These are phyloP conservation scores for Pseudopleuronectes americanus DNA, from an alignment of 2,797 vertebrate genomes.

Conservation along the genomic window DNA sequence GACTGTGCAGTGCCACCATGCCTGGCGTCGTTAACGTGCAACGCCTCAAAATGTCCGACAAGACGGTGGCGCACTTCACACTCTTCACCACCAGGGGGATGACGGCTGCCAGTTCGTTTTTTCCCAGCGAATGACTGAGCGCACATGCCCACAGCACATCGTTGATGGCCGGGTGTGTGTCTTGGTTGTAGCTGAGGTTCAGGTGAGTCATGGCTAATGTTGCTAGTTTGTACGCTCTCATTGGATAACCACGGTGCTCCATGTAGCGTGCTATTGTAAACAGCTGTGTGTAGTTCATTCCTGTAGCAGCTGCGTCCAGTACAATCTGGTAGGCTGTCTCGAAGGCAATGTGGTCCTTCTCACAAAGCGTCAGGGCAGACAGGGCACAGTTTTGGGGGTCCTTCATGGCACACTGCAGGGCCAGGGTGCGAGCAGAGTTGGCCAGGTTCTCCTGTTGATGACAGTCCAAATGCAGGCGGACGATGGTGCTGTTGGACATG, in stretches of 20 bases:
- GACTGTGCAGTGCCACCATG: conserved; percentile 93
- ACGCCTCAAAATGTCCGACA: conserved; percentile 96
- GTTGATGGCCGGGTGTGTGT: conserved; percentile 99
- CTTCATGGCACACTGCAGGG: conserved; percentile 98
- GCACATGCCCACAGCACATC: conserved; percentile 98
- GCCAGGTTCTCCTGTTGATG: conserved; percentile 97
- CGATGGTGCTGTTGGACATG: conserved; percentile 96
- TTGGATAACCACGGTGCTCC: conserved; percentile 97
- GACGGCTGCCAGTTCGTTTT: conserved; percentile 95
- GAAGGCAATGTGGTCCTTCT: conserved; percentile 99
- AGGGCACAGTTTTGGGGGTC: conserved; percentile 98
- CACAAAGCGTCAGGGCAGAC: conserved; percentile 96
- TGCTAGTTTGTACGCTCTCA: conserved; percentile 97
- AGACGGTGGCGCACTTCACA: conserved; percentile 98
- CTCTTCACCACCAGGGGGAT: conserved; percentile 99
- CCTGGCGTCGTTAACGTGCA: conserved; percentile 97
- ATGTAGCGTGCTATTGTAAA: conserved; percentile 99
- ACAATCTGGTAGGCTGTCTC: conserved; percentile 99
- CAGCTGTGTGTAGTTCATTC: conserved; percentile 98
- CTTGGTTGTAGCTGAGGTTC: conserved; percentile 99
- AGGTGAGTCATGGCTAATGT: conserved; percentile 97
- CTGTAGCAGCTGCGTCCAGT: conserved; percentile 92
- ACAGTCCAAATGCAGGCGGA: conserved; percentile 96
- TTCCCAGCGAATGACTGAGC: conserved; percentile 97
- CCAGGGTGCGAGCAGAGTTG: conserved; percentile 94